Evolutionary conservation across 1,140 invertebrate genomes (phyloP), one percentile per base, ranked within the genome.

Genomic region (Drosophila auraria): DNA sequence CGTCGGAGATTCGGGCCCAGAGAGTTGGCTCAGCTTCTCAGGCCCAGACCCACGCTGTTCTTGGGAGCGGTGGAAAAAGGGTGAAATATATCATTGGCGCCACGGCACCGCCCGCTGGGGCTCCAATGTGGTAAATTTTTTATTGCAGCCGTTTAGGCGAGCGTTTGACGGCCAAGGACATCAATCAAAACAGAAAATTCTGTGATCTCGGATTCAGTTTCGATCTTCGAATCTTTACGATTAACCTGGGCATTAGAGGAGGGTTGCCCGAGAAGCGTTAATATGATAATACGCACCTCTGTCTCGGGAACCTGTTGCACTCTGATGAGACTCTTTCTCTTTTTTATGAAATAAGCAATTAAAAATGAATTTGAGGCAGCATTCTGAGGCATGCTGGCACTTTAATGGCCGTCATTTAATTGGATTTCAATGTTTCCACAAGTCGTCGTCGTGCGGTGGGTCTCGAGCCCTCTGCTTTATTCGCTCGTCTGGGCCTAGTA

Each of bases 81-180:
- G 86, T 89, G 86, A 89, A 90, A 89, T 89, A 90, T 89, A 89
- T 90, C 86, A 90, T 82, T 89, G 86, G 86, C 86, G 86, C 86
- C 86, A 89, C 56, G 74, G 36, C 45, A 89, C 86, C 86, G 86
- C 86, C 86, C 71, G 86, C 86, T 90, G 86, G 71, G 71, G 75
- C 64, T 59, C 68, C 82, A 80, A 87, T 75, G 84, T 89, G 84
- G 84, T 89, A 89, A 79, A 84, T 84, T 89, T 89, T 89, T 89
- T 89, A 89, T 89, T 84, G 84, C 84, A 89, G 86, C 86, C 82
- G 86, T 90, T 89, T 89, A 89, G 86, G 82, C 86, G 86, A 90
- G 59, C 86, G 73, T 81, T 82, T 89, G 66, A 90, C 86, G 64
- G 71, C 81, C 82, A 89, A 89, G 86, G 86, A 89, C 79, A 89